These are phyloP conservation scores for Saccopteryx leptura DNA, from an alignment of 2,113 vertebrate species.

Conservation along the genomic window DNA sequence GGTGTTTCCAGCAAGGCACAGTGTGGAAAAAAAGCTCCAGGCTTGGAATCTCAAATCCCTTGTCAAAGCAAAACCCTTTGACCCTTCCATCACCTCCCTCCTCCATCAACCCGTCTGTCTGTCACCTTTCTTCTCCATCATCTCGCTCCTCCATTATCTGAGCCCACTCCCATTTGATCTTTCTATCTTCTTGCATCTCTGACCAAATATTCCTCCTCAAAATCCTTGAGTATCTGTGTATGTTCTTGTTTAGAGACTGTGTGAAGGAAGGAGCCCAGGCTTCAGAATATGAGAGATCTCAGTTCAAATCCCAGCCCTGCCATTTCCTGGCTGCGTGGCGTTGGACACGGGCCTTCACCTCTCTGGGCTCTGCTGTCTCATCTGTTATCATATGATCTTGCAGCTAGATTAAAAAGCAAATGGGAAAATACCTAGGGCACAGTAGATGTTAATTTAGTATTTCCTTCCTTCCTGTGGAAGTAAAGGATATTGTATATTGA, in stretches of 20 bases:
- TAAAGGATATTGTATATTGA: background rate
- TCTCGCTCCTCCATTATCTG: background rate
- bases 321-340: background rate
- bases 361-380: background rate
- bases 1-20: conserved; percentile 80
- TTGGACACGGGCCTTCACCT: background rate
- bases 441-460: background rate
- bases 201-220: background rate
- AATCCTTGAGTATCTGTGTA: background rate
- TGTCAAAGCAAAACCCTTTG: conserved; percentile 44
- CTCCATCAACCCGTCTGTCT: background rate
- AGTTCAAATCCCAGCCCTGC: background rate
- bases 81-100: background rate
- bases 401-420: background rate
- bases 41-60: background rate
- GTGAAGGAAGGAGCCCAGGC: background rate
- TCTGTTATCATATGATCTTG: background rate
- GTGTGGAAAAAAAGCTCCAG: conserved; percentile 31
- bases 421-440: background rate
- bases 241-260: background rate
- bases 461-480: conserved; percentile 5
- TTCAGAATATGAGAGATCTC: background rate
- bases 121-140: background rate
- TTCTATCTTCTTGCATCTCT: background rate
- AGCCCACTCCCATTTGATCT: background rate